Evolutionary conservation across 1,140 invertebrate species (phyloP), one percentile per base, ranked within the genome.

Genomic region (Stenopsyche tienmushanensis): DNA sequence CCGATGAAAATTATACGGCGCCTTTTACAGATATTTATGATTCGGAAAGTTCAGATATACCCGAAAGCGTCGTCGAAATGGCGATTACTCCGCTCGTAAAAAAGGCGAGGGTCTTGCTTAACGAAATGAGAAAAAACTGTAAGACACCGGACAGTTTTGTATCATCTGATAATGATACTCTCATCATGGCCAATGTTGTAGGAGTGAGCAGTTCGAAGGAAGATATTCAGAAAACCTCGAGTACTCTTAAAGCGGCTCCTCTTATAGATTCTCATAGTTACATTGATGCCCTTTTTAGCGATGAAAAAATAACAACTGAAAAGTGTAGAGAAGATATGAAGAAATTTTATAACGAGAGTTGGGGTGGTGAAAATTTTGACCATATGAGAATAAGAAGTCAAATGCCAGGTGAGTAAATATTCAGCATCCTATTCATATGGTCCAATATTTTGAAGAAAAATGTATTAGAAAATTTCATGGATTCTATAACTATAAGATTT

Each of bases 11-110:
- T 44, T 67, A 47, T 39, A 57, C 62, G 13, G 57, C 54, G 21
- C 69, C 69, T 29, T 65, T 63, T 13, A 47, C 64, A 21, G 69
- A 71, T 60, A 45, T 71, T 42, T 71, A 71, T 44, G 69, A 71
- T 58, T 71, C 69, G 29, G 69, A 71, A 64, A 71, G 69, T 64
- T 71, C 69, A 15, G 69, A 71, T 68, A 45, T 71, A 41, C 69
- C 69, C 1, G 69, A 71, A 26, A 71, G 69, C 34, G 25, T 71
- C 26, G 47, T 71, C 5, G 69, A 71, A 63, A 49, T 71, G 25
- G 65, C 69, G 17, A 53, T 71, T 5, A 63, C 26, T 26, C 42
- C 58, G 23, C 49, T 59, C 47, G 1, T 24, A 17, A 44, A 65
- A 65, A 2, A 62, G 44, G 5, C n/a, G 8, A 25, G 23, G 42